A percentile compares a stretch with the other conserved stretches of the same genome.
Evolutionary conservation across 1,140 invertebrate species (phyloP).

Genomic region (Brachionus paranguensis): DNA sequence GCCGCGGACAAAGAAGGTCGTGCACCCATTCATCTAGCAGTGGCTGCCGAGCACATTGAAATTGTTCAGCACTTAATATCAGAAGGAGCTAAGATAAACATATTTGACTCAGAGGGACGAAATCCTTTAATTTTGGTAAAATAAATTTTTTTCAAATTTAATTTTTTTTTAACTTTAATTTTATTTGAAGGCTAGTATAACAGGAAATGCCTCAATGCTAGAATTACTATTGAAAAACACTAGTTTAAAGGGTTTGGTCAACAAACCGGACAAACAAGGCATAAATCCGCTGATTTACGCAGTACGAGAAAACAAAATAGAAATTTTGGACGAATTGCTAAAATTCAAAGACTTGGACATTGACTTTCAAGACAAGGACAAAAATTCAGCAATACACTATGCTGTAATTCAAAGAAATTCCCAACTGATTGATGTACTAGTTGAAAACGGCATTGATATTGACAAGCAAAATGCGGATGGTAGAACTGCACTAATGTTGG

Average conservation of each 20-base stretch:
- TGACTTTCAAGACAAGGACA: conserved; percentile 34
- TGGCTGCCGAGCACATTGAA: conserved; percentile 68
- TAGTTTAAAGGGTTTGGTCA: neutral
- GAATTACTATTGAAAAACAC: neutral
- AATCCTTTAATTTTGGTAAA: conserved; percentile 11
- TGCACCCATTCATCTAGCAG: conserved; percentile 77
- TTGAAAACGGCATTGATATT: conserved; percentile 21
- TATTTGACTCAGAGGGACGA: neutral
- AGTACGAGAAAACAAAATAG: conserved; percentile 6
- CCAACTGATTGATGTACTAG: conserved; percentile 11
- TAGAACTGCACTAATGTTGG: conserved; percentile 25
- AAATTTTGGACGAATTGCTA: neutral
- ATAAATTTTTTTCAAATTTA: neutral
- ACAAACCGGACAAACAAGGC: conserved; percentile 8
- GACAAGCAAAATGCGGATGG: conserved; percentile 31
- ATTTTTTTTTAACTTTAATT: neutral
- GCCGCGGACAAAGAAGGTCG: conserved; percentile 79
- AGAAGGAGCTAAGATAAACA: conserved; percentile 19
- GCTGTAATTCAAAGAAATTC: conserved; percentile 30
- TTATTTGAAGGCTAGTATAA: neutral
- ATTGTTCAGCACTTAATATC: conserved; percentile 62
- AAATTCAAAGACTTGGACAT: neutral
- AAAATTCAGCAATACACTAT: conserved; percentile 11
- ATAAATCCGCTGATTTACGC: conserved; percentile 14
- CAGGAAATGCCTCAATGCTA: neutral